phyloP scores from a whole-genome alignment of 2,113 vertebrate species.

The Holacanthus passer region DNA sequence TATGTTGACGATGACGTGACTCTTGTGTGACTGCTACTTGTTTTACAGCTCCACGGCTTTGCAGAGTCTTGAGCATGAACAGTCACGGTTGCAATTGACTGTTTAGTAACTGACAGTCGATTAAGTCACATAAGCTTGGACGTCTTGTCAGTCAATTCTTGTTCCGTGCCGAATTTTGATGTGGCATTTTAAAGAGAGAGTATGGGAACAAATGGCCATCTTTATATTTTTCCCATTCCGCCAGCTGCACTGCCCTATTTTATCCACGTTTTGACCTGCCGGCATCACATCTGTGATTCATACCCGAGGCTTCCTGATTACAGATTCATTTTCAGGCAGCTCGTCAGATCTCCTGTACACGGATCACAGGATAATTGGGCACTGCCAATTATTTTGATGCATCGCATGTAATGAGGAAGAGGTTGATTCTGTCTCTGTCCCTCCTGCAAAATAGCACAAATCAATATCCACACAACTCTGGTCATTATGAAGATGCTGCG shows the following conservation, averaged over 20 bases:
- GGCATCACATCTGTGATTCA: conserved; percentile 61
- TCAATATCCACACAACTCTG: conserved; percentile 56
- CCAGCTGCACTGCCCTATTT: conserved; percentile 27
- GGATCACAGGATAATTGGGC: conserved; percentile 77
- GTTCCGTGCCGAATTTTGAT: conserved; percentile 1
- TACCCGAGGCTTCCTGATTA: conserved; percentile 61
- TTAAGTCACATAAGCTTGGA: conserved; percentile 6
- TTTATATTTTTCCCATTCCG: conserved; percentile 17
- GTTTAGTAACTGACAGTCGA: conserved; percentile 21
- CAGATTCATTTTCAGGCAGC: conserved; percentile 58
- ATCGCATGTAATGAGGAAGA: conserved; percentile 64
- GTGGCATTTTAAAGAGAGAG: conserved; percentile 15
- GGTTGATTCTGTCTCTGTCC: conserved; percentile 54
- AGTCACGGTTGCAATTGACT: conserved; percentile 15
- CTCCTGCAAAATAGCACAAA: conserved; percentile 52
- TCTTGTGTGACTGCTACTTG: conserved; percentile 22
- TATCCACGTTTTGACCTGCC: conserved; percentile 46
- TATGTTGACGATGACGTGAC: not conserved
- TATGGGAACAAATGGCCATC: not conserved
- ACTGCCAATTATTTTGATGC: conserved; percentile 77
- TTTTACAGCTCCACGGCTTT: not conserved
- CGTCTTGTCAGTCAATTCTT: conserved; percentile 7
- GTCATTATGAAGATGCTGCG: conserved; percentile 50
- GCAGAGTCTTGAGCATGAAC: not conserved
- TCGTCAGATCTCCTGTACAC: conserved; percentile 66